A percentile compares a stretch with the other conserved stretches of the same genome.
Evolutionary conservation across 2,888 invertebrate species (phyloP).

Genomic region (Napeogenes sylphis): DNA sequence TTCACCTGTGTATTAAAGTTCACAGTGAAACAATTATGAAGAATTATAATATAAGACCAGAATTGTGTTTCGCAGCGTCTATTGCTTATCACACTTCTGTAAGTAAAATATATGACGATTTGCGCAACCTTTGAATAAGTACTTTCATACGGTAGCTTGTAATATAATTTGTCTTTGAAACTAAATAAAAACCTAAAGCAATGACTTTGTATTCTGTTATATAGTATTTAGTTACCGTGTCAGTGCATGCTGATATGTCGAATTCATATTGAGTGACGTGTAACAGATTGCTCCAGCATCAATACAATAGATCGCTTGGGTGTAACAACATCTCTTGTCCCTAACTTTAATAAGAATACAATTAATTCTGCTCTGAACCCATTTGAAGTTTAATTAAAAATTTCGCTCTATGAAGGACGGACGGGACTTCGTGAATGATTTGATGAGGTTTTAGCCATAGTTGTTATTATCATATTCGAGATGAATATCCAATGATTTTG

Average conservation of each 20-base stretch:
- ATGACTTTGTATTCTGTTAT: conserved; percentile 1
- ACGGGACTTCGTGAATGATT: conserved; percentile 60
- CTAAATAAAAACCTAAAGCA: neutral
- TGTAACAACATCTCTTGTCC: conserved; percentile 74
- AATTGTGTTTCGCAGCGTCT: neutral
- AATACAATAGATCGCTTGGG: conserved; percentile 65
- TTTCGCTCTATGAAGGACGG: conserved; percentile 58
- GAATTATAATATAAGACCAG: conserved; percentile 9
- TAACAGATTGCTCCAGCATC: conserved; percentile 62
- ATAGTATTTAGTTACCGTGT: no score
- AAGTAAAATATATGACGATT: no score
- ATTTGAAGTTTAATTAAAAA: conserved; percentile 77
- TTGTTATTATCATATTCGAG: conserved; percentile 72
- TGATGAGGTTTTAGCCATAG: conserved; percentile 68
- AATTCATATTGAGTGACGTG: conserved; percentile 61
- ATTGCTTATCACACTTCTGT: neutral
- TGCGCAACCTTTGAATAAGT: no score
- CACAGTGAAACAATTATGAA: conserved; percentile 25
- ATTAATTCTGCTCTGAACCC: conserved; percentile 74
- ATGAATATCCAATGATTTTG: conserved; percentile 68
- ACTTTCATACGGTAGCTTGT: no score
- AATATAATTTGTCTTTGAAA: no score
- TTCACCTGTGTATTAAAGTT: conserved; percentile 29
- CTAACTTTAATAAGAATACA: conserved; percentile 75
- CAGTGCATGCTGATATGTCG: conserved; percentile 50